Conservation (phyloP, 2,797 vertebrate species). For the Anas georgica region DNA sequence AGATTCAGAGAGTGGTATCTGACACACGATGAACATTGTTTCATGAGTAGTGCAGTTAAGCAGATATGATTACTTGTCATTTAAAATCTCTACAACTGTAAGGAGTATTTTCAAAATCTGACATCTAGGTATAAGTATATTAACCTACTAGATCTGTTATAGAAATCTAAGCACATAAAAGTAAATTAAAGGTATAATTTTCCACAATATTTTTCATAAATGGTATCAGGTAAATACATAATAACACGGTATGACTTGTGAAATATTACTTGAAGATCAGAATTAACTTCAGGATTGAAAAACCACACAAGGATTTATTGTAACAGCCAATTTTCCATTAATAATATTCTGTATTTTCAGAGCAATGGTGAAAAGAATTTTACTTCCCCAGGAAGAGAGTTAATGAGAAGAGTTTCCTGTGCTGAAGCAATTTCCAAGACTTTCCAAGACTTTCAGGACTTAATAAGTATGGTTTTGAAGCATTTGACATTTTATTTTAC, state of each 20-base stretch:
- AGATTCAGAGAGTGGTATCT: background rate
- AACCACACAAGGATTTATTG: background rate
- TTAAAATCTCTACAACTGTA: background rate
- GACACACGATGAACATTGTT: background rate
- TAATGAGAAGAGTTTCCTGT: background rate
- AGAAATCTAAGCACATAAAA: background rate
- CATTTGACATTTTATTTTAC: background rate
- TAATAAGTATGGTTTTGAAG: accelerated
- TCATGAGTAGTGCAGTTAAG: background rate
- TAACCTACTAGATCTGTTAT: background rate
- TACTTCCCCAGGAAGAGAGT: background rate
- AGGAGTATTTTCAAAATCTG: background rate
- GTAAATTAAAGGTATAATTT: background rate
- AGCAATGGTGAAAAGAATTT: background rate
- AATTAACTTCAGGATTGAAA: background rate
- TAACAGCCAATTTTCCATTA: background rate
- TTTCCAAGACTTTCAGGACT: background rate
- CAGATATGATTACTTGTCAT: accelerated
- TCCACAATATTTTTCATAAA: background rate
- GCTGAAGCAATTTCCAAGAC: background rate
- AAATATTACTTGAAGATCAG: background rate
- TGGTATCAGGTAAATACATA: background rate
- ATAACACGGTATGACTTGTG: background rate
- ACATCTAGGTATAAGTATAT: background rate
- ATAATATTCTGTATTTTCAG: background rate